Conservation (phyloP, 2,888 invertebrate species). For the Diaphora mendica region DNA sequence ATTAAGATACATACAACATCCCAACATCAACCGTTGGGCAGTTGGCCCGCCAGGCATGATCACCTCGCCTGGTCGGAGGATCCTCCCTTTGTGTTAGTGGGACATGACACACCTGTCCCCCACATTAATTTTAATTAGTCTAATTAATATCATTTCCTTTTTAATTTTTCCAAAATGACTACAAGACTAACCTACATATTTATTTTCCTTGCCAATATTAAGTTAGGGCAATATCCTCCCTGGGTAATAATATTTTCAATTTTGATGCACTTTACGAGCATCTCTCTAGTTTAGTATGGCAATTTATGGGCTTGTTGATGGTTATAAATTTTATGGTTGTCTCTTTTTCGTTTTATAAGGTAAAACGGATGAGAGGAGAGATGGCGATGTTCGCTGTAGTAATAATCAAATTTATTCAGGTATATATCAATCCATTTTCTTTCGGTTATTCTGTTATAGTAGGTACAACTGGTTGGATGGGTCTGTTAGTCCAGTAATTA, state of each 20-base stretch:
- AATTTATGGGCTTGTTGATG: conserved; percentile 14
- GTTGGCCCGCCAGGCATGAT: too few relatives aligned
- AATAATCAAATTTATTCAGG: background rate
- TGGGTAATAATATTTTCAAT: conserved; percentile 1
- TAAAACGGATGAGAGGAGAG: background rate
- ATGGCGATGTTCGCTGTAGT: background rate
- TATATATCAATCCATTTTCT: background rate
- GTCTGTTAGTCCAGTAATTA: background rate
- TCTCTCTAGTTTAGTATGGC: conserved; percentile 10
- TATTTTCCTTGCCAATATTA: background rate
- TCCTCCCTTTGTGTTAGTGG: too few relatives aligned
- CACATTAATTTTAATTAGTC: too few relatives aligned
- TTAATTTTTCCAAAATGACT: background rate
- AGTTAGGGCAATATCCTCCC: conserved; percentile 9
- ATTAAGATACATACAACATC: too few relatives aligned
- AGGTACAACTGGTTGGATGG: background rate
- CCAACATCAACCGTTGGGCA: too few relatives aligned
- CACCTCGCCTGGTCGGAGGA: too few relatives aligned
- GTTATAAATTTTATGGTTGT: conserved; percentile 5
- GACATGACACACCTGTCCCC: too few relatives aligned
- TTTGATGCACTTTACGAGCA: conserved; percentile 15
- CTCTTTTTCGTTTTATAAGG: background rate
- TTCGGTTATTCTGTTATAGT: background rate
- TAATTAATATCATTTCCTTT: too few relatives aligned
- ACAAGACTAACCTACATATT: conserved; percentile 19